Conservation (phyloP, 2,888 invertebrate genomes). For the Melolontha melolontha region DNA sequence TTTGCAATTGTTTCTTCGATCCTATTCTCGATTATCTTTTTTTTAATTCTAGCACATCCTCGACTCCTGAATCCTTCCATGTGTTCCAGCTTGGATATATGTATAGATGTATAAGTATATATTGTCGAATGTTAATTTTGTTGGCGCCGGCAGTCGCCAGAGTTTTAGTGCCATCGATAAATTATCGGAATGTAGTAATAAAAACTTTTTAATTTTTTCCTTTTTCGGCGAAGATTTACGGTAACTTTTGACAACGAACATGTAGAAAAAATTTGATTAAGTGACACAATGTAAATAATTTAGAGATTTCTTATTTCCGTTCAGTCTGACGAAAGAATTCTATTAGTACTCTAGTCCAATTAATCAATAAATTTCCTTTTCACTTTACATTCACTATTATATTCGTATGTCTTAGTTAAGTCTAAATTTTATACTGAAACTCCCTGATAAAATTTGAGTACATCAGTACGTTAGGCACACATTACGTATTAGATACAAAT, state of each 20-base stretch:
- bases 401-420: no score
- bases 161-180: slow-evolving; percentile 34
- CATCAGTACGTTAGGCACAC: no score
- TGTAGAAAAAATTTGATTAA: no score
- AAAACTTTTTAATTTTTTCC: slow-evolving; percentile 35
- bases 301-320: background rate
- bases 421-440: no score
- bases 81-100: background rate
- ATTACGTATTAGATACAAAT: no score
- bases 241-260: background rate
- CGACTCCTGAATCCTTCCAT: background rate
- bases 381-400: no score
- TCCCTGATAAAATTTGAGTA: no score
- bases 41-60: background rate
- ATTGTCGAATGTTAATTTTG: slow-evolving; percentile 31
- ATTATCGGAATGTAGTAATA: slow-evolving; percentile 30
- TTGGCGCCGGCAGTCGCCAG: slow-evolving; percentile 29
- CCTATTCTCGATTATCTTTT: slow-evolving; percentile 15
- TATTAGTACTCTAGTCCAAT: no score
- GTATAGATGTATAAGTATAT: slow-evolving; percentile 10
- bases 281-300: no score
- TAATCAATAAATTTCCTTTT: no score
- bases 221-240: slow-evolving; percentile 30
- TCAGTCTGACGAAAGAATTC: background rate
- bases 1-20: slow-evolving; percentile 23